Base-by-base conservation (phyloP, 37 sponge, comb jelly and placozoan genomes). In the Ianthella basta region DNA sequence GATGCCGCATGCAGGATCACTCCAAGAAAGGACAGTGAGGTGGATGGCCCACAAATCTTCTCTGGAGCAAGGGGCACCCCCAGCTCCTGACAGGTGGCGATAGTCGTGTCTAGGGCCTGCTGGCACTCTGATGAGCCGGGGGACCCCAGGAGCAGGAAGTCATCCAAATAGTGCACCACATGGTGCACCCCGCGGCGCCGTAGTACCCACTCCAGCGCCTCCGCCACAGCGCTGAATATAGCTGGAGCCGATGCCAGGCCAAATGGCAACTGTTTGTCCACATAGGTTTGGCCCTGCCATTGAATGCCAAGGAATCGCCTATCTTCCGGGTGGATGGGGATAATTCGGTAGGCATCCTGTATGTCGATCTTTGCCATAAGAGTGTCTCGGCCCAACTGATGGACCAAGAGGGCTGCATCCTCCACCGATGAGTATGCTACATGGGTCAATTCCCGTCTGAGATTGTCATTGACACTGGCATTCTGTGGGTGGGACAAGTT, bases 131-230 rank as follows among this genome's bases (percentile, higher is more conserved):
- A 20, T 13, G 73, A 72, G 21, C 40, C 73, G 13, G 73, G 73
- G 73, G 73, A 37, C 36, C 73, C 37, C 18, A 72, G 73, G 19
- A 72, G 33, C 39, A 72, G 73, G 41, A 72, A 38, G 73, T 72
- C 73, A 72, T 72, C 73, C 73, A 72, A 40, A 29, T 72, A 72
- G 36, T 72, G 73, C 39, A 72, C 36, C 39, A 23, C 18, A 38
- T 21, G 16, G 16, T 40, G 37, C 16, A 72, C 40, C 40, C 35
- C 73, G 18, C 73, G 39, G 39, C 32, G 20, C 39, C 36, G 73
- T 12, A 72, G 73, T 12, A 72, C 36, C 73, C 73, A 72, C 73
- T 72, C 73, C 16, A 72, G 73, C 16, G 73, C 73, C 73, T 72
- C 73, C 36, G 73, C 73, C 40, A 72, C 40, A 19, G 73, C 73